Conservation (phyloP, 2,113 vertebrate genomes). For the Glaucidium brasilianum region DNA sequence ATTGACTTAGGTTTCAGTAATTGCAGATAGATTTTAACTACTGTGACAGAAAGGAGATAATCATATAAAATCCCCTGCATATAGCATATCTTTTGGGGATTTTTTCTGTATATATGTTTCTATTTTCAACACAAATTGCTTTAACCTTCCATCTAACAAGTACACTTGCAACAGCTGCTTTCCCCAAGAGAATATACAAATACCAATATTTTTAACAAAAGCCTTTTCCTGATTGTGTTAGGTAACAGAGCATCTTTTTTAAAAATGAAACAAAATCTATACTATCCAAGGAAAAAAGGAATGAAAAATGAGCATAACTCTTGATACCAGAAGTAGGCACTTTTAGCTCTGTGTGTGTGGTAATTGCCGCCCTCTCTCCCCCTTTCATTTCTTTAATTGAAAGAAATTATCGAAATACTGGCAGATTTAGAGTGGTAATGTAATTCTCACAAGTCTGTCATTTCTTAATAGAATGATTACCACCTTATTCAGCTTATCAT, state of each 20-base stretch:
- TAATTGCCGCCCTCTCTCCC: background rate
- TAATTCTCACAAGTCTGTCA: background rate
- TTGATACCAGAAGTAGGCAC: background rate
- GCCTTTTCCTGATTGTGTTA: background rate
- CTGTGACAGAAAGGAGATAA: background rate
- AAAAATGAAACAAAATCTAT: background rate
- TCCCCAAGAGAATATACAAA: background rate
- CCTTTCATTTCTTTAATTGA: background rate
- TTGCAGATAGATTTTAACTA: background rate
- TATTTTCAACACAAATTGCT: background rate
- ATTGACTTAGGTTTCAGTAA: conserved; percentile 13
- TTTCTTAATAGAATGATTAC: background rate
- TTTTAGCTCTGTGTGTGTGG: background rate
- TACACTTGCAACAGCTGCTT: background rate
- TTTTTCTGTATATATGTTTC: background rate
- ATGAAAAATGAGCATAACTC: background rate
- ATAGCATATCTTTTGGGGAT: background rate
- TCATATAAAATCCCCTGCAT: background rate
- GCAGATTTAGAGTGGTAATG: background rate
- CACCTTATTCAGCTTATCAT: background rate
- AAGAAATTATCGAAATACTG: background rate
- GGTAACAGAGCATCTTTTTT: background rate
- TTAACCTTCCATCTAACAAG: background rate
- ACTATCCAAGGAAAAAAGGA: background rate
- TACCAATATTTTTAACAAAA: conserved; percentile 1